Evolutionary conservation across 2,888 invertebrate species (phyloP).

Genomic region (Ectobius pallidus): DNA sequence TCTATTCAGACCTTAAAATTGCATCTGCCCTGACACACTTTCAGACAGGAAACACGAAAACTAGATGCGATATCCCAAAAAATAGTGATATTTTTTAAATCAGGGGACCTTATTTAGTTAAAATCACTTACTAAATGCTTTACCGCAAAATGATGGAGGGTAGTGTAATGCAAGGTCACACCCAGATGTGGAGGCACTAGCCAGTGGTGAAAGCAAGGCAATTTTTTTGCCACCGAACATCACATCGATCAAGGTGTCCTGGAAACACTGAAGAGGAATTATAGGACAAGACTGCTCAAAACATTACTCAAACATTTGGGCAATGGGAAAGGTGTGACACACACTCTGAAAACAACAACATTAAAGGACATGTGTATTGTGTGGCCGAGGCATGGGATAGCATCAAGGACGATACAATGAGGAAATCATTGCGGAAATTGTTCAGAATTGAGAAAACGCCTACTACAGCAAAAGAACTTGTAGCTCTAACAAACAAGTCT

Average conservation of each 20-base stretch:
- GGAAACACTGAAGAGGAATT: conserved; percentile 2
- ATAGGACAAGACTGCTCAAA: conserved; percentile 7
- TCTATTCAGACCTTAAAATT: no score
- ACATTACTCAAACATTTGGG: conserved; percentile 8
- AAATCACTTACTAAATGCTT: no score
- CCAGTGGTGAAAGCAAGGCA: conserved; percentile 4
- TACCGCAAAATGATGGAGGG: no score
- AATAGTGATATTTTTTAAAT: background rate
- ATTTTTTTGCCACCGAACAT: conserved; percentile 3
- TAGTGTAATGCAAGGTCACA: background rate
- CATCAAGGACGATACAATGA: background rate
- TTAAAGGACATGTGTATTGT: conserved; percentile 6
- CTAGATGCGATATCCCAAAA: background rate
- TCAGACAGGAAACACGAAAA: no score
- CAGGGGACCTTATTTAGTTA: no score
- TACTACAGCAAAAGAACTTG: background rate
- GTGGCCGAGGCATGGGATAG: background rate
- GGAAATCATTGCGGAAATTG: background rate
- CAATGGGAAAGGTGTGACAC: background rate
- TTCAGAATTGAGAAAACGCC: background rate
- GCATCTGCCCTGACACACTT: no score
- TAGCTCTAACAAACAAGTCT: conserved; percentile 5
- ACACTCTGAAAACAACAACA: conserved; percentile 9
- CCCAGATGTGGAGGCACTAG: background rate
- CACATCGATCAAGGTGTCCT: conserved; percentile 7